Evolutionary conservation across 2,113 vertebrate species (phyloP).

Genomic region (Gambusia affinis): DNA sequence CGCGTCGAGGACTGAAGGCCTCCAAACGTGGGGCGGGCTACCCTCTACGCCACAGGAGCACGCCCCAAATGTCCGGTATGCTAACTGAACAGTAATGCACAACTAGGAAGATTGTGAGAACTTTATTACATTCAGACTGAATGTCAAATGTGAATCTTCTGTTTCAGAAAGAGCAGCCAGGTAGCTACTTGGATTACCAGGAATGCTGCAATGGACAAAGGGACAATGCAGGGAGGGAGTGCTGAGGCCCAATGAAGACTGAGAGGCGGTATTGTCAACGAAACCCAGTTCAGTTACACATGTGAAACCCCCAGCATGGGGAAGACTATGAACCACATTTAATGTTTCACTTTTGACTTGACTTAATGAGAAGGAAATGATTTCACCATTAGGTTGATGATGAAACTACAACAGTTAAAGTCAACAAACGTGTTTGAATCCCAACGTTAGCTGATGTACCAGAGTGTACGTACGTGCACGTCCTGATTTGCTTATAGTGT

Average conservation of each 20-base stretch:
- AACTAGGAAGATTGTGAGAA: background rate
- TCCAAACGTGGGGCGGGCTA: no score
- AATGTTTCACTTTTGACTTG: no score
- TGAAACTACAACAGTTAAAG: background rate
- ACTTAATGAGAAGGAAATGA: no score
- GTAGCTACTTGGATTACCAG: constrained; percentile 69
- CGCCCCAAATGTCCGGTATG: constrained; percentile 10
- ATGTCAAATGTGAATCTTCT: background rate
- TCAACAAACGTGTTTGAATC: background rate
- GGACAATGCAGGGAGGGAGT: constrained; percentile 63
- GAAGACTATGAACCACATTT: background rate
- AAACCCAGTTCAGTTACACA: constrained; percentile 16
- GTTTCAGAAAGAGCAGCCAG: constrained; percentile 33
- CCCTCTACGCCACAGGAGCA: no score
- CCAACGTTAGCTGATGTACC: background rate
- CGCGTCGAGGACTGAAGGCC: no score
- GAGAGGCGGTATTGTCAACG: constrained; percentile 9
- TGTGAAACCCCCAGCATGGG: background rate
- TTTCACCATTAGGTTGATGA: background rate
- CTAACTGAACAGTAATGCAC: background rate
- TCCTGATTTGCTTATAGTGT: background rate
- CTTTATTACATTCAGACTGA: background rate
- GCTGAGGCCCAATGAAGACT: constrained; percentile 24
- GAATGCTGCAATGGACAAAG: constrained; percentile 64
- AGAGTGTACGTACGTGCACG: background rate